Base-by-base conservation (phyloP, 2,797 vertebrate species). In the Falco cherrug region DNA sequence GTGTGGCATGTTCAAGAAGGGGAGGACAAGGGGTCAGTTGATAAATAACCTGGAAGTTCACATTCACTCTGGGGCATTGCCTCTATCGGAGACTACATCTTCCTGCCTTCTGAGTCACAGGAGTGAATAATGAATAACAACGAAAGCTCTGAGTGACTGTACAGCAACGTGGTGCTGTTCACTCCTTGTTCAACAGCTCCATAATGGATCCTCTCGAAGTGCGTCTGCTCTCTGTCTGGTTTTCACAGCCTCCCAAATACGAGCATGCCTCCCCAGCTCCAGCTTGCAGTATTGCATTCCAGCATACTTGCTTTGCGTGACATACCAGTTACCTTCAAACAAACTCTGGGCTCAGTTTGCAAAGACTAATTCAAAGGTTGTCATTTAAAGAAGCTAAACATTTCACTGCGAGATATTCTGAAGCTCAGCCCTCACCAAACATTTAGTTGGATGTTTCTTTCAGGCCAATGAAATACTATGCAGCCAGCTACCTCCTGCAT, bases 261-360 rank as follows among this genome's bases (percentile, higher is more conserved):
- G 59, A 94, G 8, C 76, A 47, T 75, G 73, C 41, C 39, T 90
- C 17, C 33, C 48, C 22, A 59, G 43, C 57, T 79, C 65, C 75
- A 83, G 69, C 67, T 51, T 39, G 21, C 35, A n/a, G 31, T 33
- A 39, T 75, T 90, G 67, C 93, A 95, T 93, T 89, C 81, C 81
- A 92, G 53, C 68, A 45, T 47, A 70, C 54, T 92, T 0, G 1
- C 65, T 87, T 59, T 75, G 63, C 20, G 0, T 78, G 84, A 82
- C 69, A 48, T 51, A 87, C 85, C 53, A 83, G 82, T 45, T 90
- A 75, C 81, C 70, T 92, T 93, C 91, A 93, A 89, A 94, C n/a
- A 87, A 83, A 75, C 47, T 89, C 29, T 69, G 90, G 88, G 35
- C 75, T 82, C 68, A 87, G 53, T 81, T 57, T 76, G 70, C 12